Base-by-base conservation (phyloP, 2,113 vertebrate genomes). In the Cacatua alba region DNA sequence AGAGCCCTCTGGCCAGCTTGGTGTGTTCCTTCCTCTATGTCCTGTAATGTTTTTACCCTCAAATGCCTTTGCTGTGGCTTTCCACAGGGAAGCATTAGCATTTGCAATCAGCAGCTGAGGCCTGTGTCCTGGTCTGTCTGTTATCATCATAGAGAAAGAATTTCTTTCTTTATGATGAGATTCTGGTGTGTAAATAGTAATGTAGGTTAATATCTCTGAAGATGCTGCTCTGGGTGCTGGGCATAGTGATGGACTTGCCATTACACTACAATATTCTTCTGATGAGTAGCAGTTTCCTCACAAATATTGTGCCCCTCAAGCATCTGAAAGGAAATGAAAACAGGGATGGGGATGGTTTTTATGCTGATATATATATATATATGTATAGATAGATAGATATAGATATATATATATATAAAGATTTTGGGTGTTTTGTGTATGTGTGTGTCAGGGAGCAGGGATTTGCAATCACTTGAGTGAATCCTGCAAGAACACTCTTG, bases 1-100 rank as follows among this genome's bases (percentile, higher is more conserved):
- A 41, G 46, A 79, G 39, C 55, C 29, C 33, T n/a, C 18, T 0
- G 2, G 2, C 37, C 1, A 0, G 17, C 63, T 59, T 6, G 0
- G 46, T 2, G 11, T 6, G 23, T 35, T 35, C 41, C 1, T 48
- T 67, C 35, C 46, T 71, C n/a, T 13, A 5, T 25, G 20, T 11
- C 67, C 48, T 14, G 20, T 14, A 4, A 1, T 41, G 41, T 13
- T 72, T 17, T 17, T 6, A 2, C 13, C 41, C 44, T 11, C 9
- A 35, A 7, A 41, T 17, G 37, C 39, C 57, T 39, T 43, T 55
- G 2, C 71, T 59, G 8, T 35, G 55, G 62, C 35, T 48, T 31
- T 11, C 26, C 49, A 19, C 63, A 19, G 77, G 37, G 28, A 11
- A 16, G n/a, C 17, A 4, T 41, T 49, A 55, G 41, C 55, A 33